Base-by-base conservation (phyloP, 2,888 invertebrate genomes). In the Philopedon plagiatum region DNA sequence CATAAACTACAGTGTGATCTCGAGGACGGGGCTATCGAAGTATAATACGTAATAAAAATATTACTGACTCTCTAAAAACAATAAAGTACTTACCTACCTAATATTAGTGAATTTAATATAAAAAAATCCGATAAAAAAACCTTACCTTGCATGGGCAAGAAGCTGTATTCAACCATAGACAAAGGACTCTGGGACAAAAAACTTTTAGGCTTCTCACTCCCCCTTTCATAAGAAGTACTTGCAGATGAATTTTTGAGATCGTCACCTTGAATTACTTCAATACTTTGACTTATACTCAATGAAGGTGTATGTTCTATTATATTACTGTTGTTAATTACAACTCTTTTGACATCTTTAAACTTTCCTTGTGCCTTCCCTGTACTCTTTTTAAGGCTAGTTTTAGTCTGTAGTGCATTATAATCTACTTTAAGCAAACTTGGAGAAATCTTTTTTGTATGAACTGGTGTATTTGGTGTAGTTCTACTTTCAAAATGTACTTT, bases 231-330 rank as follows among this genome's bases (percentile, higher is more conserved):
- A 9, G 65, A 64, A 19, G 60, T 64, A n/a, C 65, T 32, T 32
- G 71, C 60, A 26, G 49, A 29, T 2, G 81, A 80, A 73, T 76
- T 79, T 58, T 70, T 69, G 56, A 78, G 60, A 54, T 80, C 81
- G 13, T 82, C 81, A 54, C 15, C 29, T 21, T 77, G 76, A 8
- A 76, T 58, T 23, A 73, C 76, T 8, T 76, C 77, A 64, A 79
- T 80, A 51, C 78, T 79, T 37, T 79, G 79, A 66, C 80, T 80
- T 69, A 80, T 76, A 13, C 80, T 80, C 19, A 81, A 78, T n/a
- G 83, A 79, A 29, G 83, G 82, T 13, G 83, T 83, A 73, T 85
- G 82, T 75, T 85, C 85, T 37, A 85, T 78, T 61, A 85, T 84
- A 76, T 83, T 77, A 56, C 77, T 78, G 76, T 83, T 85, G 76